Evolutionary conservation across 1,140 invertebrate genomes (phyloP), one percentile per base, ranked within the genome.

Genomic region (Eriosoma lanigerum): DNA sequence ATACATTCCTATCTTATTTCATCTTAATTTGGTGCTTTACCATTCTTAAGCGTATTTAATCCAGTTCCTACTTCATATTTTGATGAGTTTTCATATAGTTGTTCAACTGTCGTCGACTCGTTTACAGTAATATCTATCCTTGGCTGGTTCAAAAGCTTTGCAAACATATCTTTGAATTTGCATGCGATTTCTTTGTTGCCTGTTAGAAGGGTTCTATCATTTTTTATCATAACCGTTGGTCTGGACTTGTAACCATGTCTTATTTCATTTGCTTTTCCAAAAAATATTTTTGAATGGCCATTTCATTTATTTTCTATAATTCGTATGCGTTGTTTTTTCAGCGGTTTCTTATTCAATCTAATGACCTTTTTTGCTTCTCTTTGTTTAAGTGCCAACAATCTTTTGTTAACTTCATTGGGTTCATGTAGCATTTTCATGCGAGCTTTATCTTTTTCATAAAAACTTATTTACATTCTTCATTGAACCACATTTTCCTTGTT

Each of bases 301-400:
- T 64, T 64, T 64, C 54, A 15, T 15, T 58, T 58, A 58, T 58
- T 58, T 58, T 58, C 54, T 58, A 58, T 58, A 58, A 3, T 21
- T 58, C n/a, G 19, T 58, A 58, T 58, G 54, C 54, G 19, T 58
- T 58, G 8, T 58, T 58, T 58, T 58, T 17, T 19, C 54, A 8
- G n/a, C 15, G 29, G 15, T 62, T 10, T 32, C 60, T 62, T 62
- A 62, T 62, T 62, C 26, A 24, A 26, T 62, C 60, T 62, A 29
- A 62, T 62, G 6, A 32, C 60, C 60, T 32, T 68, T 68, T 68
- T 68, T 68, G 19, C 60, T 26, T 64, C 60, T 64, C 60, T 64
- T 64, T 64, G 26, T 64, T 29, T 64, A 64, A 64, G 60, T 64
- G 60, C 60, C 32, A 64, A 64, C 60, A 64, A 64, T 64, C 1